Evolutionary conservation across 2,113 vertebrate genomes (phyloP).

Genomic region (Gambusia holbrooki): DNA sequence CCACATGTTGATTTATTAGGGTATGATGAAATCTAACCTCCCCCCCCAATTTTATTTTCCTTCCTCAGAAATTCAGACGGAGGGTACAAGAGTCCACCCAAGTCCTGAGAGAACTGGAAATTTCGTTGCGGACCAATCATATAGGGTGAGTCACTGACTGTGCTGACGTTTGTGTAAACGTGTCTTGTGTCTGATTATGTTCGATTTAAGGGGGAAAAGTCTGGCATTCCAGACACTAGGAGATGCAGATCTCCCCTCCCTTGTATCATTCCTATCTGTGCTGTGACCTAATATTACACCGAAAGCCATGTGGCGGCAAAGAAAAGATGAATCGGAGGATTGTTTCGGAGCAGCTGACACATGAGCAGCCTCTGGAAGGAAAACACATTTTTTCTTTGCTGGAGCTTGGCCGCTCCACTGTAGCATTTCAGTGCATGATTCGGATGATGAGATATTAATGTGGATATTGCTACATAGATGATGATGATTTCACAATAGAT

Average conservation of each 20-base stretch:
- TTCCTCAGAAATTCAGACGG: constrained; percentile 92
- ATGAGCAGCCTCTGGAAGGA: constrained; percentile 27
- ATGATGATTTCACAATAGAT: constrained; percentile 41
- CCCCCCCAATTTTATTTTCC: constrained; percentile 15
- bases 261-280: constrained; percentile 31
- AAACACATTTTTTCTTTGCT: constrained; percentile 39
- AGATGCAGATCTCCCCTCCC: constrained; percentile 54
- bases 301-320: constrained; percentile 45
- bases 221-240: constrained; percentile 66
- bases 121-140: constrained; percentile 97
- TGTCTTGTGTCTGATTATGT: constrained; percentile 37
- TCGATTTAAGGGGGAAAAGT: constrained; percentile 54
- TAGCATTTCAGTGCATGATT: background rate
- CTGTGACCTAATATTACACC: constrained; percentile 58
- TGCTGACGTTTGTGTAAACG: constrained; percentile 26
- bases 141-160: constrained; percentile 89
- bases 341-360: constrained; percentile 50
- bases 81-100: constrained; percentile 98
- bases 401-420: constrained; percentile 5
- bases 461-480: background rate
- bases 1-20: constrained; percentile 48
- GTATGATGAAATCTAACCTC: constrained; percentile 57
- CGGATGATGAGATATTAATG: background rate
- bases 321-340: constrained; percentile 64
- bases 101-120: constrained; percentile 97